These are phyloP conservation scores for Montipora efflorescens DNA, from an alignment of 64 coral and sea anemone species.

Conservation along the genomic window DNA sequence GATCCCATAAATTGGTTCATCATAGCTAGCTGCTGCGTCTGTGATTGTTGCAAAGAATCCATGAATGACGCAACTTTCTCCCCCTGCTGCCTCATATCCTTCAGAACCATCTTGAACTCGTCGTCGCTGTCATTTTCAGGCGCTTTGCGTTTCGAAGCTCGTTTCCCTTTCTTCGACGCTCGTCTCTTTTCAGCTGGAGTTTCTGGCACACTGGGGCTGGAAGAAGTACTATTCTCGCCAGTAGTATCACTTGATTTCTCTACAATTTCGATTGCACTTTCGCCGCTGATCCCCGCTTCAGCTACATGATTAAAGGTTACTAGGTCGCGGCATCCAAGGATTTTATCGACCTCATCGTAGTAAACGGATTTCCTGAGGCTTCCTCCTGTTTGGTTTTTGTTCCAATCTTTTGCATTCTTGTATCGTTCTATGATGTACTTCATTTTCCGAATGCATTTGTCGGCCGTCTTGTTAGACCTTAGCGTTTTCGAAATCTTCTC, in stretches of 20 bases:
- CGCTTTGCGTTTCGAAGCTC: constrained; percentile 23
- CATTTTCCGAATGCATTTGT: constrained; percentile 73
- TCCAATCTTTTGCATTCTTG: constrained; percentile 67
- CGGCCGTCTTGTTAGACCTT: constrained; percentile 57
- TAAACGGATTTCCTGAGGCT: constrained; percentile 44
- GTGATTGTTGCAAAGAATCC: too few relatives aligned
- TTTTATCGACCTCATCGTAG: constrained; percentile 61
- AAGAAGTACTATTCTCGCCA: constrained; percentile 38
- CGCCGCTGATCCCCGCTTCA: constrained; percentile 61
- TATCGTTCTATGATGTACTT: constrained; percentile 72
- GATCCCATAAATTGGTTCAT: too few relatives aligned
- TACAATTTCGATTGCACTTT: constrained; percentile 39
- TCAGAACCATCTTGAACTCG: constrained; percentile 27
- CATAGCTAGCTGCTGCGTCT: too few relatives aligned
- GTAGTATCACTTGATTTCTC: constrained; percentile 17
- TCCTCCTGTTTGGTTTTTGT: constrained; percentile 70
- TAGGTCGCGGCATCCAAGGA: constrained; percentile 68
- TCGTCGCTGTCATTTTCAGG: constrained; percentile 45
- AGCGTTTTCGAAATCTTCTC: constrained; percentile 49
- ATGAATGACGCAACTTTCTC: constrained; percentile 3
- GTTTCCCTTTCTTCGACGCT: constrained; percentile 46
- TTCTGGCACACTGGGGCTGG: constrained; percentile 26
- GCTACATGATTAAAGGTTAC: constrained; percentile 61
- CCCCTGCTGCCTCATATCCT: constrained; percentile 14
- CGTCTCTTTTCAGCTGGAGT: constrained; percentile 47